Evolutionary conservation across 2,113 vertebrate genomes (phyloP).

Genomic region (Oriolus oriolus): DNA sequence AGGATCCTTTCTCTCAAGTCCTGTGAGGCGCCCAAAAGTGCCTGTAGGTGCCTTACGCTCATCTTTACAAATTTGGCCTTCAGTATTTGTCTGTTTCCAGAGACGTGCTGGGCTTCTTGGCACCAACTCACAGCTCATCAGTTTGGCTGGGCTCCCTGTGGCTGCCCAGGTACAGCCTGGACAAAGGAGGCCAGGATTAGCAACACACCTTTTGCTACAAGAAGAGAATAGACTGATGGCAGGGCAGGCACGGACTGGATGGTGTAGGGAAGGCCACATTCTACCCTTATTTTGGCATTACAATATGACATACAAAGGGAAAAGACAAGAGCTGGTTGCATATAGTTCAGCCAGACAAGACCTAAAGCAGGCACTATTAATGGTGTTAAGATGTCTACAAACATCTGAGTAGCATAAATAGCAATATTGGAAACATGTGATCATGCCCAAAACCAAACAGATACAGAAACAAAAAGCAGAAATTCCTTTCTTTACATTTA

Average conservation of each 20-base stretch:
- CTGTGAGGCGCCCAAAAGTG: neutral
- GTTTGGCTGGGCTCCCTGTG: neutral
- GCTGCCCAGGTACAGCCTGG: neutral
- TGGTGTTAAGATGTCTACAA: neutral
- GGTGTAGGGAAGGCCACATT: neutral
- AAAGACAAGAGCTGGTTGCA: neutral
- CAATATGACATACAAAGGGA: neutral
- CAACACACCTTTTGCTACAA: neutral
- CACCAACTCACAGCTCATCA: neutral
- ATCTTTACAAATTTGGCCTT: neutral
- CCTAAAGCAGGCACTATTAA: neutral
- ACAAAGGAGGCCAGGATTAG: neutral
- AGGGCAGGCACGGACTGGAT: accelerated
- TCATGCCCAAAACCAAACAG: neutral
- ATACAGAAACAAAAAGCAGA: neutral
- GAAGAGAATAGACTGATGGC: neutral
- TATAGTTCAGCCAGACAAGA: neutral
- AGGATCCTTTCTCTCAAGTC: neutral
- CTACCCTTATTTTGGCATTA: neutral
- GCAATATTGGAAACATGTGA: neutral
- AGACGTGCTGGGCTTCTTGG: neutral
- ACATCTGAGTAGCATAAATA: neutral
- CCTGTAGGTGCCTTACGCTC: accelerated
- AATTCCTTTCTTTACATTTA: neutral
- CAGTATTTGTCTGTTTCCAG: neutral